phyloP scores from a whole-genome alignment of 2,113 vertebrate species.

The Thomomys bottae region DNA sequence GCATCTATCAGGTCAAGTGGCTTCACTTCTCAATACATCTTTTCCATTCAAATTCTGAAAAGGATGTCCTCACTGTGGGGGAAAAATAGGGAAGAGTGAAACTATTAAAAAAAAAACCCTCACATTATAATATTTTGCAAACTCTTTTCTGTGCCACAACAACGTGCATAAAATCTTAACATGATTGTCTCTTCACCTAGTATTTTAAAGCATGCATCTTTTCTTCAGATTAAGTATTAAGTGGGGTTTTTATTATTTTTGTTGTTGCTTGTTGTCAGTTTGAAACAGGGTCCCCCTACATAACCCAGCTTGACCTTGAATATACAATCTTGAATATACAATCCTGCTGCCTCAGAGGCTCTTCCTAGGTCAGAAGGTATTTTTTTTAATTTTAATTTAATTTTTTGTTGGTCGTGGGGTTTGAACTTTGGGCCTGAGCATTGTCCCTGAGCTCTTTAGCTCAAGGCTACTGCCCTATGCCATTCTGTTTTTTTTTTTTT shows the following conservation, averaged over 20 bases:
- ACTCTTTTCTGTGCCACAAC: neutral
- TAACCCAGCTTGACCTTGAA: neutral
- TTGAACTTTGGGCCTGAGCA: no score
- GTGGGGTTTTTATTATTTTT: neutral
- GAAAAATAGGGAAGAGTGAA: neutral
- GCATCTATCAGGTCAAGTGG: slow-evolving; percentile 92
- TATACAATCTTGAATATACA: neutral
- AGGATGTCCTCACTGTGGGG: neutral
- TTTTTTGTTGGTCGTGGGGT: no score
- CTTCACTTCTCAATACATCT: neutral
- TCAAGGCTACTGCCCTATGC: no score
- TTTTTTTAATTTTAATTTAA: no score
- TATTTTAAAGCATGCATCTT: neutral
- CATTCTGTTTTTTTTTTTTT: no score
- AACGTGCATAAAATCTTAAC: neutral
- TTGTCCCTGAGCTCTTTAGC: no score
- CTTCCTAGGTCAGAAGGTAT: neutral
- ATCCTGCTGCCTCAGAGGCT: neutral
- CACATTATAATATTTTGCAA: neutral
- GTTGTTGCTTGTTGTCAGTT: neutral
- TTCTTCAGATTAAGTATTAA: slow-evolving; percentile 14
- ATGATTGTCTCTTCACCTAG: neutral
- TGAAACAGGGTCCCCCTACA: neutral
- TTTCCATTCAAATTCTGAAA: slow-evolving; percentile 1
- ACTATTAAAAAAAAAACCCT: neutral